Evolutionary conservation across 1,140 invertebrate species (phyloP).

Genomic region (Megalonaias nervosa): DNA sequence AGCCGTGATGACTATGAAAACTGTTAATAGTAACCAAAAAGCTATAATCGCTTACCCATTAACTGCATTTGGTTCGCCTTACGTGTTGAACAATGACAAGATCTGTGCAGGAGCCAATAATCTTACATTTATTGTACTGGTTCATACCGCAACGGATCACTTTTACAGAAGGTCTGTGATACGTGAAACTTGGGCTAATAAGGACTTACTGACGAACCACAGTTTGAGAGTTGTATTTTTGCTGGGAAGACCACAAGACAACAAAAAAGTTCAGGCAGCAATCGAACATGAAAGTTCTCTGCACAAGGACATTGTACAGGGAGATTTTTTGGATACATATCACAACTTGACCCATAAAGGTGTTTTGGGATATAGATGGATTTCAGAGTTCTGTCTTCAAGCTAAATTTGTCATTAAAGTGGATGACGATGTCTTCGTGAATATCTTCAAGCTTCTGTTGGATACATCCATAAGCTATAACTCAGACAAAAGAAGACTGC

Average conservation of each 20-base stretch:
- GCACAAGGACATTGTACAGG: constrained; percentile 57
- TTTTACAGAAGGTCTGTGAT: constrained; percentile 39
- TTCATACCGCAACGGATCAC: constrained; percentile 54
- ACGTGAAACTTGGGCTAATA: constrained; percentile 38
- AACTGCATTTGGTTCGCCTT: constrained; percentile 22
- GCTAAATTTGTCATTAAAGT: constrained; percentile 86
- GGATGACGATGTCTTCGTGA: constrained; percentile 90
- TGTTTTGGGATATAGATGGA: constrained; percentile 88
- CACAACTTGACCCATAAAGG: constrained; percentile 73
- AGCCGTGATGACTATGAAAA: no score
- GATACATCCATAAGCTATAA: constrained; percentile 16
- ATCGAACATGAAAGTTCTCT: constrained; percentile 40
- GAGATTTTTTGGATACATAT: constrained; percentile 57
- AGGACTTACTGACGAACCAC: constrained; percentile 15
- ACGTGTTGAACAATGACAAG: constrained; percentile 46
- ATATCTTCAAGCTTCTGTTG: constrained; percentile 75
- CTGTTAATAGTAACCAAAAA: no score
- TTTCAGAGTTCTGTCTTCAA: constrained; percentile 76
- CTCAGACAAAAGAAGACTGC: constrained; percentile 27
- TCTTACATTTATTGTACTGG: constrained; percentile 46
- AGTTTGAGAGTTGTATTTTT: constrained; percentile 48
- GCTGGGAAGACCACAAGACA: constrained; percentile 37
- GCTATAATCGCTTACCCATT: background rate
- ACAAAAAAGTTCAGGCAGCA: constrained; percentile 24
- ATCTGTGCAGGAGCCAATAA: constrained; percentile 41